These are phyloP conservation scores for Cherax quadricarinatus DNA, from an alignment of 1,140 invertebrate genomes.

Conservation along the genomic window DNA sequence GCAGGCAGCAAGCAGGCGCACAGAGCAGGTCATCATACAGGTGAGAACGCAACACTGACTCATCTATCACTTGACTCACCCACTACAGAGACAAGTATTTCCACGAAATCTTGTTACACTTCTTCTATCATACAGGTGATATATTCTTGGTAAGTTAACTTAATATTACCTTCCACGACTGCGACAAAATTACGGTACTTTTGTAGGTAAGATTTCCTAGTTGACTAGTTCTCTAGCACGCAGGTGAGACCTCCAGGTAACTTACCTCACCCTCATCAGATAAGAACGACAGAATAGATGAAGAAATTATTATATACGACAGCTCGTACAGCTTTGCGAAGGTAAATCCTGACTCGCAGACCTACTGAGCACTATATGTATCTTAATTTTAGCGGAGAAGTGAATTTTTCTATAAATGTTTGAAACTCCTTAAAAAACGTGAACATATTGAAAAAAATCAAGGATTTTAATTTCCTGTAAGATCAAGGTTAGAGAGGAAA, in stretches of 20 bases:
- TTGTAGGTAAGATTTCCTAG: no score
- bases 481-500: no score
- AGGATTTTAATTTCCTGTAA: no score
- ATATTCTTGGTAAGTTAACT: neutral
- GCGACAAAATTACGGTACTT: no score
- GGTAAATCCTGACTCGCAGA: neutral
- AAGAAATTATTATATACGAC: neutral
- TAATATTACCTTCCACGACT: no score
- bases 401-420: neutral
- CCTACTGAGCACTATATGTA: neutral
- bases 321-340: neutral
- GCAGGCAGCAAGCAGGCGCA: slow-evolving; percentile 11
- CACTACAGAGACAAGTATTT: neutral
- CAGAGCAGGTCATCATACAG: slow-evolving; percentile 22
- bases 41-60: slow-evolving; percentile 15
- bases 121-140: neutral
- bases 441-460: no score
- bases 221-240: no score
- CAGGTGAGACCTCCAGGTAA: neutral
- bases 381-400: neutral
- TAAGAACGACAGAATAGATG: neutral
- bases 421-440: neutral
- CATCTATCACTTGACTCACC: neutral
- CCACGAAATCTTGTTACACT: neutral
- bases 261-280: neutral